These are phyloP conservation scores for Parambassis ranga DNA, from an alignment of 2,797 vertebrate species.

Conservation along the genomic window DNA sequence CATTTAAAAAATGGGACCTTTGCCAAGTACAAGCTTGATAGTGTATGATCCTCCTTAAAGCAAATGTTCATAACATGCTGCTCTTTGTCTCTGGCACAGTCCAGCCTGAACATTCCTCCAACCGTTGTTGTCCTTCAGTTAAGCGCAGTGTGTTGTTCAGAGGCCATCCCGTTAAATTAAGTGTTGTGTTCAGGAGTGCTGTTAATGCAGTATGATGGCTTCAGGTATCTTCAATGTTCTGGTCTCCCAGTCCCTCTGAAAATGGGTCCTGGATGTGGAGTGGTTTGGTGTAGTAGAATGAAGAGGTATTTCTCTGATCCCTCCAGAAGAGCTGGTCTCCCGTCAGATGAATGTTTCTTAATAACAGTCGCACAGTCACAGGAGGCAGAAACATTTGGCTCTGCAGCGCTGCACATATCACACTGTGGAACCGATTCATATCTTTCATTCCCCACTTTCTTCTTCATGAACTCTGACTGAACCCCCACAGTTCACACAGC, in stretches of 20 bases:
- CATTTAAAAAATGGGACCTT: too few relatives aligned
- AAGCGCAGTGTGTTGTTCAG: too few relatives aligned
- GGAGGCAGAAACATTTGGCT: background rate
- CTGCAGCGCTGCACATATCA: too few relatives aligned
- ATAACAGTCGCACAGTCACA: conserved; percentile 1
- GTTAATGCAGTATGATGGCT: background rate
- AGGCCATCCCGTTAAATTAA: too few relatives aligned
- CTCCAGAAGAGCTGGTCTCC: background rate
- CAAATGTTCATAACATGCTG: too few relatives aligned
- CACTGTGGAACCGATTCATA: background rate
- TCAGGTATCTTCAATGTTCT: background rate
- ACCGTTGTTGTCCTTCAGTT: too few relatives aligned
- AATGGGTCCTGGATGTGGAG: conserved; percentile 15
- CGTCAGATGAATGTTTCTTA: conserved; percentile 26
- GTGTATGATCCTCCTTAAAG: too few relatives aligned
- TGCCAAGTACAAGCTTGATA: too few relatives aligned
- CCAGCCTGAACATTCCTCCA: too few relatives aligned
- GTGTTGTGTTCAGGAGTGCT: too few relatives aligned
- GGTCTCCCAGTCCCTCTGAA: background rate
- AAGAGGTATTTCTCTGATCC: background rate
- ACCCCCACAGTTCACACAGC: background rate
- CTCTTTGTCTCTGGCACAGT: too few relatives aligned
- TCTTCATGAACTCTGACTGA: conserved; percentile 26
- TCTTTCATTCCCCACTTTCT: background rate
- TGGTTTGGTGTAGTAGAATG: background rate